These are phyloP conservation scores for Euglossa dilemma DNA, from an alignment of 1,140 invertebrate species.

Conservation along the genomic window DNA sequence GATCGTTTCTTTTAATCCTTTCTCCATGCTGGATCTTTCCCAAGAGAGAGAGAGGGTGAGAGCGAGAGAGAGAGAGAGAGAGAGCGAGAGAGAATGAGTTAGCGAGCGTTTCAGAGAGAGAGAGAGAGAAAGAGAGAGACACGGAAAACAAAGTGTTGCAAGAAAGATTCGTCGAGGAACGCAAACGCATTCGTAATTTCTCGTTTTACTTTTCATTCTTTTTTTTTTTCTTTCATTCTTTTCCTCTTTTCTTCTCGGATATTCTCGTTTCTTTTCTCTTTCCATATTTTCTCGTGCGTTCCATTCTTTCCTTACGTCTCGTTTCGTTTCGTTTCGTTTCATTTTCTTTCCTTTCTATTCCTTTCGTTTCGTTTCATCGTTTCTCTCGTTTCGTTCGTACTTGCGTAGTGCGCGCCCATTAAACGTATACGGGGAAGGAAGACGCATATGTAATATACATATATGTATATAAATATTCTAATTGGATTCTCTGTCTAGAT, in stretches of 20 bases:
- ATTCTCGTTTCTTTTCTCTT: not conserved
- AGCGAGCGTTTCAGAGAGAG: not conserved
- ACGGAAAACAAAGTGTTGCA: not conserved
- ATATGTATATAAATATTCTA: not conserved
- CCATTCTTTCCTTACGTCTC: not conserved
- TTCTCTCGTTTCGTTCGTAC: not conserved
- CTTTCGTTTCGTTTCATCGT: too few relatives aligned
- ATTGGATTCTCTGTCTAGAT: slow-evolving; percentile 43
- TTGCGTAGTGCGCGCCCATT: slow-evolving; percentile 37
- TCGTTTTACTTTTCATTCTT: not conserved
- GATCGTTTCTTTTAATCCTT: slow-evolving; percentile 27
- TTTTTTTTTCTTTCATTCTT: not conserved
- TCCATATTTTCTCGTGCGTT: too few relatives aligned
- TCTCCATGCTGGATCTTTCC: not conserved
- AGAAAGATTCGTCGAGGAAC: slow-evolving; percentile 11
- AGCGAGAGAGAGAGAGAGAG: not conserved
- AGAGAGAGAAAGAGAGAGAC: not conserved
- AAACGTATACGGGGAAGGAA: slow-evolving; percentile 15
- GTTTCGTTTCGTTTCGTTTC: not conserved
- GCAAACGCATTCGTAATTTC: slow-evolving; percentile 7
- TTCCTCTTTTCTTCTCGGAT: not conserved
- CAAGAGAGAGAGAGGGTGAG: slow-evolving; percentile 10
- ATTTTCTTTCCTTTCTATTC: not conserved
- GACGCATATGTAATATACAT: not conserved
- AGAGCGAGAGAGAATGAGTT: not conserved